These are phyloP conservation scores for Tragelaphus imberbis DNA, from an alignment of 2,113 vertebrate species.

Conservation along the genomic window DNA sequence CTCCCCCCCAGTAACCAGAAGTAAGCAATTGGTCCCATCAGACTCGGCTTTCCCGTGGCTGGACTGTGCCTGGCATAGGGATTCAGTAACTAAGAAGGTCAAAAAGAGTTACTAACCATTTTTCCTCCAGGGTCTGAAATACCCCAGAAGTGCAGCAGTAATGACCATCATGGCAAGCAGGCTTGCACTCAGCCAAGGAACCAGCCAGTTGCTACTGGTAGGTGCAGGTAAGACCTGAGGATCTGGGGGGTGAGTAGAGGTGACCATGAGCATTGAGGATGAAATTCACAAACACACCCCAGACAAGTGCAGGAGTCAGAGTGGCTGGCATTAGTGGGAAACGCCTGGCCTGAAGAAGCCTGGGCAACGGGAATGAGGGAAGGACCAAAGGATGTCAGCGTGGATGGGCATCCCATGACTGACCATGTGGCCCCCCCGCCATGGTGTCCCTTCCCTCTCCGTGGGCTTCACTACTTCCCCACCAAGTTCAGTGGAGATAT, in stretches of 20 bases:
- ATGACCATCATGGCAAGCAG: neutral
- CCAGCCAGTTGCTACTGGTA: neutral
- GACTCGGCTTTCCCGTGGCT: neutral
- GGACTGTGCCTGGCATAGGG: neutral
- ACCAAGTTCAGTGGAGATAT: neutral
- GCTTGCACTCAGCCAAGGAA: neutral
- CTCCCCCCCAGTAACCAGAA: neutral
- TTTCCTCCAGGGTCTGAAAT: slow-evolving; percentile 12
- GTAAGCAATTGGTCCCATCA: neutral
- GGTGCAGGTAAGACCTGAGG: neutral
- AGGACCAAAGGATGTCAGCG: neutral
- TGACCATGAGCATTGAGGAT: neutral
- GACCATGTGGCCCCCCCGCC: neutral
- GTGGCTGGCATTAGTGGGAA: neutral
- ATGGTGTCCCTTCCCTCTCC: too few species aligned
- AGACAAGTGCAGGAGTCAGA: neutral
- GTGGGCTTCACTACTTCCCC: neutral
- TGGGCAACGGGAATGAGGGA: neutral
- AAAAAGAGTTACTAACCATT: neutral
- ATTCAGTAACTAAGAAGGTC: neutral
- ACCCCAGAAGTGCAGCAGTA: neutral
- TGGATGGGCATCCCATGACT: neutral
- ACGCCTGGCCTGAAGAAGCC: neutral
- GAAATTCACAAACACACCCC: neutral
- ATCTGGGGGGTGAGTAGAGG: neutral